Base-by-base conservation (phyloP, 2,113 vertebrate species). In the Trinectes maculatus region DNA sequence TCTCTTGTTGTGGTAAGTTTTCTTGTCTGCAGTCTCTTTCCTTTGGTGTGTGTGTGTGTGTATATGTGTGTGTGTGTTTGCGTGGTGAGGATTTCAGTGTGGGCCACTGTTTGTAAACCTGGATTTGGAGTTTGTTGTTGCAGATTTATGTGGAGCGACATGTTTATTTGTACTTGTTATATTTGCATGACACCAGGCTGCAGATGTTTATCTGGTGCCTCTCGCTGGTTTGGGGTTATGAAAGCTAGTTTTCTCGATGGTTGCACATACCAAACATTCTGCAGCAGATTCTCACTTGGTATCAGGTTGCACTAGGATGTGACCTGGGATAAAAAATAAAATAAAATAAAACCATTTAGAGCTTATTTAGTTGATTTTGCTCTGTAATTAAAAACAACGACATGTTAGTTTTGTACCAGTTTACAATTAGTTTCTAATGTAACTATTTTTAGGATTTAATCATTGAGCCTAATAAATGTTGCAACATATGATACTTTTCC, bases 121-220 rank as follows among this genome's bases (percentile, higher is more conserved):
- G 8, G 22, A 49, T 60, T 42, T 25, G 12, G 42, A 60, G 42
- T 84, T 80, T 86, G 55, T 85, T 78, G 71, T 76, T 79, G 57
- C 28, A 73, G 29, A 72, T 79, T 88, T 71, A 79, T 69, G 62
- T 40, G 55, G 42, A 77, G 62, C 46, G 71, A 79, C 34, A 34
- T 77, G 74, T 80, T 88, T 85, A 74, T 82, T 78, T 70, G 52
- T 61, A 44, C 39, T 12, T 60, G 1, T 80, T 82, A 8, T 46
- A 34, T 71, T 47, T 85, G 51, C 66, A 29, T 75, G 51, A 59
- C 43, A 68, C 40, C 9, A 64, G 12, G 1, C 5, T 48, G 51
- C 24, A 61, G 43, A 79, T 81, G 69, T 77, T 71, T 73, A 74
- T 79, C 51, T 71, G 26, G 31, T 25, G 49, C 39, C 25, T 71